Evolutionary conservation across 2,113 vertebrate species (phyloP), one percentile per base, ranked within the genome.

Genomic region (Callocephalon fimbriatum): DNA sequence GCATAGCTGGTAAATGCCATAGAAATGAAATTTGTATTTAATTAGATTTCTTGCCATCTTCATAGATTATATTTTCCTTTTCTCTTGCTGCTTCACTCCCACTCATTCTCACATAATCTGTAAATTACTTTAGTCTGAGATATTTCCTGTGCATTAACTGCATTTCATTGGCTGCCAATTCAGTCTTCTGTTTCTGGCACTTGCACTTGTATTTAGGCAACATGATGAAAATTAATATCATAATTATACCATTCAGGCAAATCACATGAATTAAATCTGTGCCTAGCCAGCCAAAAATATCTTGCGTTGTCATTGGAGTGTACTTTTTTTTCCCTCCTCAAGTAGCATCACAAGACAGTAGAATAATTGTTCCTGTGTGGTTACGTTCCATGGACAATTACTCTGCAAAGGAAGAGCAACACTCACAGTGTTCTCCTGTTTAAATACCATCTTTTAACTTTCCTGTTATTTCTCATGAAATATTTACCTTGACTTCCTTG

Each of bases 161-260:
- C 53, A 66, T 93, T 92, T 88, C 75, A 95, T 66, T 96, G 94
- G 94, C 86, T 93, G 75, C 86, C 92, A 93, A 62, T 48, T 92
- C 67, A 62, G 40, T 58, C 61, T 80, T 95, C 94, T 90, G 82
- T 45, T 95, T 93, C 84, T 88, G 93, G 94, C 84, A 81, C 59
- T 91, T 74, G 45, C 48, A 90, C 75, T 95, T 68, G 74, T 95
- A 92, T 96, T 93, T 88, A 86, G 81, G 79, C 84, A 95, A 92
- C 82, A 86, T 50, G 75, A 93, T 73, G 88, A 90, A 95, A 96
- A 96, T 92, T 92, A 97, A 90, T 95, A 86, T 73, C 51, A 76
- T 92, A 95, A 96, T 96, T 95, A 93, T 20, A 92, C 72, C 54
- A 88, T 95, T 95, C 53, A 90, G 58, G 59, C 67, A 96, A 93